Evolutionary conservation across 2,797 vertebrate genomes (phyloP), one percentile per base, ranked within the genome.

Genomic region (Apodemus agrarius): DNA sequence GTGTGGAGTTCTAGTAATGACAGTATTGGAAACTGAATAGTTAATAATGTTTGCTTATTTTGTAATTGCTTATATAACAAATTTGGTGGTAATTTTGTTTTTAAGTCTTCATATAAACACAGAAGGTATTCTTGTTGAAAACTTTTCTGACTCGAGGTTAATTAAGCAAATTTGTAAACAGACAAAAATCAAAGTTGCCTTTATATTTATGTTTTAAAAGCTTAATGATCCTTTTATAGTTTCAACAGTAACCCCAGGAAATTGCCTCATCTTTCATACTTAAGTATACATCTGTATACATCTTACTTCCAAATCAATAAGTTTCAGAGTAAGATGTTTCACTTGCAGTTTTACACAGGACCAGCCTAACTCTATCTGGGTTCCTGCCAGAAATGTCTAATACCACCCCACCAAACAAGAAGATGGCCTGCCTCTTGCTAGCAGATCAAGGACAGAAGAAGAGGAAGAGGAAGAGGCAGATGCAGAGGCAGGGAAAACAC

Each of bases 221-320:
- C 40, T 89, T 91, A 96, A 91, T 79, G 65, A 85, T 90, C 31
- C 43, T 75, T 94, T 74, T 6, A 92, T 16, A 31, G 63, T 87
- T 92, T 83, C 75, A 80, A 72, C 81, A 83, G 61, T 46, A 59
- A 43, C 46, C 88, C 84, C 43, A 22, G 83, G 74, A 93, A 91
- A 91, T 7, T 76, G 59, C 8, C 54, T 97, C 88, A 43, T 84
- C 96, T 94, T 95, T 88, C 94, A 89, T 94, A 85, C 67, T 82
- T 94, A 93, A 85, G 29, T 89, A 93, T 93, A 95, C 57, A 84
- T 52, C 22, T 57, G n/a, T n/a, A n/a, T n/a, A n/a, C n/a, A n/a
- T n/a, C n/a, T n/a, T 59, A 90, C 59, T 97, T 97, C 88, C 90
- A 82, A 97, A 96, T 79, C 93, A 94, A 94, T 94, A 94, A 49